Evolutionary conservation across 2,113 vertebrate genomes (phyloP).

Genomic region (Atrichornis clamosus): DNA sequence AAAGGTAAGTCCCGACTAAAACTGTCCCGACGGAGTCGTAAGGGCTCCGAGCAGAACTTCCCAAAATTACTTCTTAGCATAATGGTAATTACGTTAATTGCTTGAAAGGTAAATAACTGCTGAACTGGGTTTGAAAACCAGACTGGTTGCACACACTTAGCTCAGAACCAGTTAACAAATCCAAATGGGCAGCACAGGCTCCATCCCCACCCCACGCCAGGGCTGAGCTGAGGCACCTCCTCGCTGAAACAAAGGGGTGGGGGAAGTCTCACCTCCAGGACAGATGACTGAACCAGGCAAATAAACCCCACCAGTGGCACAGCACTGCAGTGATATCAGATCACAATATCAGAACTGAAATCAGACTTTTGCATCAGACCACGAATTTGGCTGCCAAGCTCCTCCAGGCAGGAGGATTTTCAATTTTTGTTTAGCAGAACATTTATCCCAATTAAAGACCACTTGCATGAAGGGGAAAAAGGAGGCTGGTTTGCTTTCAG

Average conservation of each 20-base stretch:
- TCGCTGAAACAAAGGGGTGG: not conserved
- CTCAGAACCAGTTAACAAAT: constrained; percentile 40
- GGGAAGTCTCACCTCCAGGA: not conserved
- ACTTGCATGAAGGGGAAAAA: not conserved
- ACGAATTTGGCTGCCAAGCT: not conserved
- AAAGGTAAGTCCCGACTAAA: constrained; percentile 79
- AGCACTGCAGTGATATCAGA: fast-evolving
- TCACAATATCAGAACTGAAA: not conserved
- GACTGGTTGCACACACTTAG: not conserved
- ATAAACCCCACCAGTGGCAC: not conserved
- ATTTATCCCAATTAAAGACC: not conserved
- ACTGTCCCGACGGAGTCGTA: constrained; percentile 75
- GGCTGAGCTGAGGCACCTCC: not conserved
- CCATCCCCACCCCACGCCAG: not conserved
- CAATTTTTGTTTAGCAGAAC: not conserved
- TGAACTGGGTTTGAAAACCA: constrained; percentile 68
- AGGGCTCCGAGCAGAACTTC: constrained; percentile 75
- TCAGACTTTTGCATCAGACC: not conserved
- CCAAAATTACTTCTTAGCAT: constrained; percentile 81
- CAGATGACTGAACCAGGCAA: not conserved
- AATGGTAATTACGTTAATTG: constrained; percentile 80
- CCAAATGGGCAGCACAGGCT: not conserved
- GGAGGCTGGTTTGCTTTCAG: not conserved
- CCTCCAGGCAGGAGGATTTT: not conserved
- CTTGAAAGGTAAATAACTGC: constrained; percentile 83